Base-by-base conservation (phyloP, 2,888 invertebrate species). In the Aporophyla nigra region DNA sequence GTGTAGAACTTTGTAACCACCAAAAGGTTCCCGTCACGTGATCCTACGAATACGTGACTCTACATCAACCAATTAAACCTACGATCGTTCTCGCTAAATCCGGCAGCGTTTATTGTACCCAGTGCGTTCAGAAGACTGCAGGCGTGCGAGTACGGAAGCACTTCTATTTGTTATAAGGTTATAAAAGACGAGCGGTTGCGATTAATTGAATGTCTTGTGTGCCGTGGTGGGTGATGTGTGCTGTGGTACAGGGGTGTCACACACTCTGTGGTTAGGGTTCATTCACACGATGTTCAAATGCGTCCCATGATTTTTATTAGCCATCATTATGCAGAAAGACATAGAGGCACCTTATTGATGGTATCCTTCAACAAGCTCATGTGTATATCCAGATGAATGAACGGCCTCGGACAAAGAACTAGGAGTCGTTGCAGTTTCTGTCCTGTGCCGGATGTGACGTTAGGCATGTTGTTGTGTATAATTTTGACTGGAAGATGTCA, bases 121-220 rank as follows among this genome's bases (percentile, higher is more conserved):
- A 80, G 74, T 79, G 70, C 62, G 58, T 46, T 5, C 24, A 10
- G 14, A 56, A 46, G 58, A 58, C 33, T 59, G 66, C 73, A 67
- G 33, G 73, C 46, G 14, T 59, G 4, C 43, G 6, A 73, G 62
- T 24, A 43, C 61, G 70, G 67, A 67, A 73, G 53, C 56, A n/a
- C 53, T 70, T 27, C 6, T 84, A 70, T 79, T 82, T 84, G 62
- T 74, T 80, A 74, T 56, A 72, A 69, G 27, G 84, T 83, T 78
- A 78, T 72, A 80, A 73, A 67, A 84, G 56, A 61, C 40, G 65
- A 69, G 59, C 46, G 49, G 51, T 66, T 66, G 73, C 67, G 62
- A 79, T 84, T 84, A 82, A 82, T 79, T 84, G 62, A 79, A 84
- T 70, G 61, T 54, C 58, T 68, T 68, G 58, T 69, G 53, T 68